These are phyloP conservation scores for Mormyrops attenuatus DNA, from an alignment of 2,797 vertebrate genomes.

Conservation along the genomic window DNA sequence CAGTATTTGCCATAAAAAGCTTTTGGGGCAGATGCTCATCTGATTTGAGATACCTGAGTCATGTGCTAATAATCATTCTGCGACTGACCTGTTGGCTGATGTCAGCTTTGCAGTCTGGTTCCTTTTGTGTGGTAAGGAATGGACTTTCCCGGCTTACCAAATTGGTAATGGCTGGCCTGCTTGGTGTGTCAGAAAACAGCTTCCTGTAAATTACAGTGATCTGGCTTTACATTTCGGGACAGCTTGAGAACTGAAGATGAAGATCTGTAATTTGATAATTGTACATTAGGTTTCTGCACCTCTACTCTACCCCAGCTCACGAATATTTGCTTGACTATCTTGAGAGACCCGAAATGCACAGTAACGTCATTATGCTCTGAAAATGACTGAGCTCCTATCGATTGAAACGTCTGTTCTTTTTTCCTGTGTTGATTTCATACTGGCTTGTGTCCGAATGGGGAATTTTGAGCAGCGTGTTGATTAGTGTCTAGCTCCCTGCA, in stretches of 20 bases:
- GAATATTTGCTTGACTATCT: background rate
- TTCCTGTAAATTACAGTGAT: background rate
- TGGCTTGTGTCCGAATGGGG: background rate
- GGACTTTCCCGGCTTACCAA: background rate
- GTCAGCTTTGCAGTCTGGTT: background rate
- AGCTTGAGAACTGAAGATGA: background rate
- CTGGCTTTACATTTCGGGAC: background rate
- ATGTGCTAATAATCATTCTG: background rate
- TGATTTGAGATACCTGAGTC: background rate
- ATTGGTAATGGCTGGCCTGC: background rate
- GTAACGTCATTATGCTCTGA: background rate
- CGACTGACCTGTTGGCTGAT: background rate
- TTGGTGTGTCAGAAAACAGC: background rate
- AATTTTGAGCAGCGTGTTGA: background rate
- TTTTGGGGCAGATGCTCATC: background rate
- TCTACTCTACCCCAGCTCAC: background rate
- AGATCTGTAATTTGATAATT: constrained; percentile 17
- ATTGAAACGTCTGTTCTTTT: background rate
- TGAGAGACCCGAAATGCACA: constrained; percentile 15
- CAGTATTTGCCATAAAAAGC: background rate
- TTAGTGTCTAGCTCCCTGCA: background rate
- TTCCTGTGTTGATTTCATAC: background rate
- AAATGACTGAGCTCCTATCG: background rate
- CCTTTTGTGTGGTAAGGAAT: background rate
- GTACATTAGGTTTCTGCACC: constrained; percentile 11